Evolutionary conservation across 2,113 vertebrate genomes (phyloP).

Genomic region (Cavia porcellus): DNA sequence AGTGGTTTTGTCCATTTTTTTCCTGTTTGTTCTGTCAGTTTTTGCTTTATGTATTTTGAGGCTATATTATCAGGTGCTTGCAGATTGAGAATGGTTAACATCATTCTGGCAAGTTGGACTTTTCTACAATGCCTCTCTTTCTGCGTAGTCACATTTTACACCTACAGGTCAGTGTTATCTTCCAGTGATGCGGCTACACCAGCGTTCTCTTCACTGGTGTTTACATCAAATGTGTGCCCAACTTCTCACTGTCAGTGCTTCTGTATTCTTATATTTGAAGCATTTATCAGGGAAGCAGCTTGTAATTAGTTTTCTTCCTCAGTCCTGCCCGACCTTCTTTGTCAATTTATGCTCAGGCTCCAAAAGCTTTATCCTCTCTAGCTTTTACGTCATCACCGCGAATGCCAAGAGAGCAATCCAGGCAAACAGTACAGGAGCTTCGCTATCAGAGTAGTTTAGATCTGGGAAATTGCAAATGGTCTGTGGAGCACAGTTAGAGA

Average conservation of each 20-base stretch:
- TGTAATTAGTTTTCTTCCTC: neutral
- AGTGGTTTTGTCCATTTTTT: neutral
- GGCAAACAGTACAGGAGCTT: neutral
- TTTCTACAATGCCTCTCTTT: neutral
- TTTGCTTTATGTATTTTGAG: slow-evolving; percentile 10
- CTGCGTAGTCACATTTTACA: neutral
- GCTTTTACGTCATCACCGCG: neutral
- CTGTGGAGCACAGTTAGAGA: neutral
- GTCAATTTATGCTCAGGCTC: neutral
- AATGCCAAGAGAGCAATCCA: neutral
- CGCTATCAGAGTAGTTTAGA: neutral
- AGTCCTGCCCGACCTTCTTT: neutral
- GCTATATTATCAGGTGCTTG: neutral
- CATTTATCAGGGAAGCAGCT: neutral
- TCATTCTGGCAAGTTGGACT: neutral
- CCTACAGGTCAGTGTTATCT: neutral
- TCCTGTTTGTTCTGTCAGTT: neutral
- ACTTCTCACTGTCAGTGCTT: neutral
- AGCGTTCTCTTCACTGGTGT: neutral
- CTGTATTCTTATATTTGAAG: neutral
- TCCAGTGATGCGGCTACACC: neutral
- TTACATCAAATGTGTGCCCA: neutral
- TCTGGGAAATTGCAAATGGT: neutral
- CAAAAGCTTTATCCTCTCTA: neutral
- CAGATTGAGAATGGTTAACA: neutral